phyloP scores from a whole-genome alignment of 2,888 invertebrate genomes.

The Andrena chrysosceles region DNA sequence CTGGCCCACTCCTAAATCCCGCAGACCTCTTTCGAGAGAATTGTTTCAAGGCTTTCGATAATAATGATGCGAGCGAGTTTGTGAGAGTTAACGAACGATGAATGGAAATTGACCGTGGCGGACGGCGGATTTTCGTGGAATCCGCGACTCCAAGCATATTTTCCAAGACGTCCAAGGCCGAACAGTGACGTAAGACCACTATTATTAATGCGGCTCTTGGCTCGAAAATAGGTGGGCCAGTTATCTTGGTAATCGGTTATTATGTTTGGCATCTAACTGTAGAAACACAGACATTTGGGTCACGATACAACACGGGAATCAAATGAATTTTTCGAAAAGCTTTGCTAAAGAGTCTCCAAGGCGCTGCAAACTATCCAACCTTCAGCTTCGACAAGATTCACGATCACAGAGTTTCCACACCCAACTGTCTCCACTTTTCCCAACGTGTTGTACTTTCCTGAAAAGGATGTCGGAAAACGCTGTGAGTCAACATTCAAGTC shows the following conservation, averaged over 20 bases:
- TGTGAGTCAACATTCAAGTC: too few species aligned
- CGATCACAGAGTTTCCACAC: not conserved
- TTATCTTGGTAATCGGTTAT: conserved; percentile 83
- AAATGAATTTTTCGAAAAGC: not conserved
- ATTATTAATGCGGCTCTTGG: conserved; percentile 82
- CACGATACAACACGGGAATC: conserved; percentile 56
- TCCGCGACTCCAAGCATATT: conserved; percentile 64
- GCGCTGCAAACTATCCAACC: too few species aligned
- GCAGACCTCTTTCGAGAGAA: not conserved
- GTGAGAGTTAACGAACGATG: conserved; percentile 8
- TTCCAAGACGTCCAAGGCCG: conserved; percentile 73
- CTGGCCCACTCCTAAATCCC: too few species aligned
- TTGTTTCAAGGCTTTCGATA: not conserved
- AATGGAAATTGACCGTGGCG: conserved; percentile 44
- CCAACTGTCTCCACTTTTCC: not conserved
- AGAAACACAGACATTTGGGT: conserved; percentile 67
- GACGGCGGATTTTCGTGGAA: conserved; percentile 57
- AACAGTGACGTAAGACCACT: conserved; percentile 78
- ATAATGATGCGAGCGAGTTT: not conserved
- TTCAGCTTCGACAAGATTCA: not conserved
- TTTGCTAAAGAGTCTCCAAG: not conserved
- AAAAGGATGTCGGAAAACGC: too few species aligned
- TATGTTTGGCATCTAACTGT: conserved; percentile 80
- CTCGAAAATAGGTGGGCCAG: conserved; percentile 81
- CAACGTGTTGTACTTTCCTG: too few species aligned